A percentile compares a stretch with the other conserved stretches of the same genome.
Evolutionary conservation across 2,797 vertebrate genomes (phyloP).

Genomic region (Odontamblyopus lacepedii): DNA sequence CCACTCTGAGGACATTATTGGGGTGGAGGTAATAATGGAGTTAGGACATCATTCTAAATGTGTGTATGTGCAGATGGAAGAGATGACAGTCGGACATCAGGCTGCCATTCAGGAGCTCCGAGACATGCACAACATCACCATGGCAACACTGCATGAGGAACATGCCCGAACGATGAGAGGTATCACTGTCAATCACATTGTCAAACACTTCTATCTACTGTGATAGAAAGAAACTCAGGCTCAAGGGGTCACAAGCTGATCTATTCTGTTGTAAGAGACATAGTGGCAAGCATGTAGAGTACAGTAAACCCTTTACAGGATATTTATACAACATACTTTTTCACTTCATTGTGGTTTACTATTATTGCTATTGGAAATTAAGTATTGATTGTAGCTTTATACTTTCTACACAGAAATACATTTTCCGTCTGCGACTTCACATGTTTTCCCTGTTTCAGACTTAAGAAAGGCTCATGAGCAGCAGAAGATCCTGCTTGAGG

Average conservation of each 20-base stretch:
- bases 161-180: constrained; percentile 90
- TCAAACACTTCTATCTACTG: too few relatives aligned
- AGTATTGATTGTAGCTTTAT: background rate
- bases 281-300: background rate
- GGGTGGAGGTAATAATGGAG: background rate
- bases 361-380: background rate
- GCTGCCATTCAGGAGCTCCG: constrained; percentile 84
- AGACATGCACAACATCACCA: constrained; percentile 84
- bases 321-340: background rate
- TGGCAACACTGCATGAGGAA: constrained; percentile 87
- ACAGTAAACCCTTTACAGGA: background rate
- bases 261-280: background rate
- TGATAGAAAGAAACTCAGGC: background rate
- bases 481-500: constrained; percentile 88
- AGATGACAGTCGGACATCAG: constrained; percentile 84
- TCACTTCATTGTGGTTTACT: background rate
- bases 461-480: constrained; percentile 86
- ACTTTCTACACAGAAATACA: background rate
- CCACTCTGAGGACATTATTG: background rate
- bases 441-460: constrained; percentile 71
- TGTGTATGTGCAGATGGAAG: constrained; percentile 81
- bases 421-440: background rate
- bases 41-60: constrained; percentile 6
- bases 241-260: background rate
- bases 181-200: constrained; percentile 39